phyloP scores from a whole-genome alignment of 2,797 vertebrate genomes.

The Lithobates pipiens region DNA sequence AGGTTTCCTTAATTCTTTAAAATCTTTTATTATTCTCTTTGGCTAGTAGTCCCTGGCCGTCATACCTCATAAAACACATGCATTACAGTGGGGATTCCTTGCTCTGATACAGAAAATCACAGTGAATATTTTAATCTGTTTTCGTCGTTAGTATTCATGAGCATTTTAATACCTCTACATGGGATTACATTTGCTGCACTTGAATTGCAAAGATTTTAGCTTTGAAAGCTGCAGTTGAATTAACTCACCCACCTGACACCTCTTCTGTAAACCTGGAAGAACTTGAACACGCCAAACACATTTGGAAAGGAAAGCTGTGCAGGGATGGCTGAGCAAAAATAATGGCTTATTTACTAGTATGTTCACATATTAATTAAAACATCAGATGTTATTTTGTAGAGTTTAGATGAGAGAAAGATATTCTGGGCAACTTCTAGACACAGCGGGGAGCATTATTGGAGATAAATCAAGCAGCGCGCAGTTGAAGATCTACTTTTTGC shows the following conservation, averaged over 20 bases:
- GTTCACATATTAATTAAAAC: not conserved
- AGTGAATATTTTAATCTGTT: conserved; percentile 10
- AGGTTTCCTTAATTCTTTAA: no score
- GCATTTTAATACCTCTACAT: conserved; percentile 12
- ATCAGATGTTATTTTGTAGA: not conserved
- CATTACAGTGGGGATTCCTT: not conserved
- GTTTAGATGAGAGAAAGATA: not conserved
- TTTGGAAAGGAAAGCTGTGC: not conserved
- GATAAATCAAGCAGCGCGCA: not conserved
- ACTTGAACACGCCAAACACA: not conserved
- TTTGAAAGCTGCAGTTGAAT: not conserved
- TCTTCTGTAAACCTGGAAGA: not conserved
- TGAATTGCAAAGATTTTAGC: conserved; percentile 10
- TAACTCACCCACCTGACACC: not conserved
- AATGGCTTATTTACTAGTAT: conserved; percentile 2
- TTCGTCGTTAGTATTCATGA: conserved; percentile 29
- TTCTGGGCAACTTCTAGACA: not conserved
- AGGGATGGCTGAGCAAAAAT: conserved; percentile 3
- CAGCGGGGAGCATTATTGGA: not conserved
- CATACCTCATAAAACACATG: not conserved
- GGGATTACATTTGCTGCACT: conserved; percentile 24
- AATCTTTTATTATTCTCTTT: not conserved
- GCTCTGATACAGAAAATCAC: not conserved
- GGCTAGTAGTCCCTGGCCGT: not conserved
- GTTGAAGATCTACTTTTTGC: not conserved